These are phyloP conservation scores for Zingel zingel DNA, from an alignment of 2,113 vertebrate genomes.

Conservation along the genomic window DNA sequence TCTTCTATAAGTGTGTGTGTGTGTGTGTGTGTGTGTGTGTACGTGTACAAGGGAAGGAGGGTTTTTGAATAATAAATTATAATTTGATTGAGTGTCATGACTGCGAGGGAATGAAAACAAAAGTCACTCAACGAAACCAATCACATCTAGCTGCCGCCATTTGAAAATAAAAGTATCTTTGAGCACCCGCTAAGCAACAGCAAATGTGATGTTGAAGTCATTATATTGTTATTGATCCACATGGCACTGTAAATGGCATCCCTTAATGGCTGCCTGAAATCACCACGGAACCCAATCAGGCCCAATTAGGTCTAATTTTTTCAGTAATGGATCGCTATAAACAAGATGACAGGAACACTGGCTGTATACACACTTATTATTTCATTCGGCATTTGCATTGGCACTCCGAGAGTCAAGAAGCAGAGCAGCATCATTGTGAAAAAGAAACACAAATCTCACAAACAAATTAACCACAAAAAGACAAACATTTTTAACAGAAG, in stretches of 20 bases:
- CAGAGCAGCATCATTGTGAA: constrained; percentile 72
- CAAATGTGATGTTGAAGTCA: constrained; percentile 66
- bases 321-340: constrained; percentile 61
- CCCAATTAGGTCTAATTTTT: constrained; percentile 67
- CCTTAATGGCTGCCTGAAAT: constrained; percentile 72
- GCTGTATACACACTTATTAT: constrained; percentile 79
- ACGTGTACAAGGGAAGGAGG: background rate
- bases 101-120: constrained; percentile 63
- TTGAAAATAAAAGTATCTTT: constrained; percentile 56
- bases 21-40: background rate
- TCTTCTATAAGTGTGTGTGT: background rate
- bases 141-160: constrained; percentile 46
- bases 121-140: constrained; percentile 65
- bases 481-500: constrained; percentile 69
- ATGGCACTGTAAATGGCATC: constrained; percentile 68
- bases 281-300: constrained; percentile 71
- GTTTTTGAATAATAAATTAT: constrained; percentile 65
- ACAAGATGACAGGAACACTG: constrained; percentile 84
- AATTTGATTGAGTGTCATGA: constrained; percentile 70
- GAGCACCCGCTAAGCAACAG: constrained; percentile 55
- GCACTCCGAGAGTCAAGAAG: constrained; percentile 77
- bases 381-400: constrained; percentile 76
- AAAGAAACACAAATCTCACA: constrained; percentile 66
- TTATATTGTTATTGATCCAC: constrained; percentile 79
- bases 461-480: constrained; percentile 84